phyloP scores from a whole-genome alignment of 2,888 invertebrate species.

The Melinopterus prodromus region DNA sequence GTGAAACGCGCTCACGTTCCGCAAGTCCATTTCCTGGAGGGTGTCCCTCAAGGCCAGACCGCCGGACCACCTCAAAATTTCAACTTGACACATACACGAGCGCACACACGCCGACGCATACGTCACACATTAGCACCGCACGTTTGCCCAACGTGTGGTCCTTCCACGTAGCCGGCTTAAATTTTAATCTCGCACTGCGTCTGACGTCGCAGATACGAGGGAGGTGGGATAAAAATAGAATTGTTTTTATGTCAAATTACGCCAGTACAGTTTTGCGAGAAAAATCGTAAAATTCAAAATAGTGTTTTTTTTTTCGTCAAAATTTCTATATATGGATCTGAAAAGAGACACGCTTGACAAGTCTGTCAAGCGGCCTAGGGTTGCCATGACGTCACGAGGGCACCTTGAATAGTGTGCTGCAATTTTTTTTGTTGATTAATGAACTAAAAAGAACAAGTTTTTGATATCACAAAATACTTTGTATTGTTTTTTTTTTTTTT shows the following conservation, averaged over 20 bases:
- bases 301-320: no score
- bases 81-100: neutral
- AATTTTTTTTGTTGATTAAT: no score
- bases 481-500: no score
- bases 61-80: slow-evolving; percentile 14
- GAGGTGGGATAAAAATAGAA: neutral
- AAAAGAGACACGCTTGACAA: no score
- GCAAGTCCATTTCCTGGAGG: slow-evolving; percentile 25
- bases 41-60: slow-evolving; percentile 16
- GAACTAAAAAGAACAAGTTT: no score
- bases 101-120: slow-evolving; percentile 7
- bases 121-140: slow-evolving; percentile 7
- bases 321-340: no score
- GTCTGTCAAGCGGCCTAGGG: no score
- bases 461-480: no score
- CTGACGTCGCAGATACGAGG: neutral
- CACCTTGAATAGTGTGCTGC: no score
- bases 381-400: no score
- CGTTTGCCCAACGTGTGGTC: slow-evolving; percentile 10
- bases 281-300: neutral
- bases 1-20: slow-evolving; percentile 45
- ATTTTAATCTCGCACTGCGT: slow-evolving; percentile 15
- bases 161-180: slow-evolving; percentile 17
- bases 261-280: no score
- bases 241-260: slow-evolving; percentile 16